phyloP scores from a whole-genome alignment of 2,797 vertebrate species.

The Chromis chromis region DNA sequence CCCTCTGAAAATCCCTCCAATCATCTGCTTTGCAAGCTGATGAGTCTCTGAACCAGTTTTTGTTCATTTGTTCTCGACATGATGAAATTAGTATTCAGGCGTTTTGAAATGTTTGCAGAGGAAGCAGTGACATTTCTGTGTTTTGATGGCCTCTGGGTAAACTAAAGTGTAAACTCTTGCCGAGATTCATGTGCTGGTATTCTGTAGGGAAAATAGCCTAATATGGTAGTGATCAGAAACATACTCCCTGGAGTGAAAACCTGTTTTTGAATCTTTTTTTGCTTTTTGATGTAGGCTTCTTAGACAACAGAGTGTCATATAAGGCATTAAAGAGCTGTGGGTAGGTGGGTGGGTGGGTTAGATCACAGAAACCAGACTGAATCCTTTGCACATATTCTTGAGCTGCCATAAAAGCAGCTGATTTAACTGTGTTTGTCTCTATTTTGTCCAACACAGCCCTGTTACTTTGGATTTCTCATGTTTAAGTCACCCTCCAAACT shows the following conservation, averaged over 20 bases:
- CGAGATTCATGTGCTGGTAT: conserved; percentile 18
- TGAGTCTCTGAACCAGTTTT: conserved; percentile 35
- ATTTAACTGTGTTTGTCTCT: background rate
- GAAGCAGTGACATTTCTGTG: conserved; percentile 11
- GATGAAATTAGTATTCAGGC: conserved; percentile 24
- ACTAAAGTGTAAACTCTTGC: conserved; percentile 11
- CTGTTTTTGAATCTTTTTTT: conserved; percentile 10
- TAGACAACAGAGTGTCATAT: conserved; percentile 21
- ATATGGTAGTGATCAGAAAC: conserved; percentile 40
- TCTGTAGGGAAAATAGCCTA: conserved; percentile 18
- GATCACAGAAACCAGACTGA: conserved; percentile 50
- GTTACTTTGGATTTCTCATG: conserved; percentile 12
- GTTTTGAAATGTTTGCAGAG: conserved; percentile 37
- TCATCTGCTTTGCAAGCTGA: conserved; percentile 45
- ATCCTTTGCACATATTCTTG: conserved; percentile 29
- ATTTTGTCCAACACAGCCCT: conserved; percentile 6
- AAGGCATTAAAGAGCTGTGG: conserved; percentile 28
- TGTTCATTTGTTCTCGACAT: conserved; percentile 29
- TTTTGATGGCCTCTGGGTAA: conserved; percentile 13
- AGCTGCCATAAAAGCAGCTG: conserved; percentile 24
- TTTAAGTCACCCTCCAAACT: conserved; percentile 27
- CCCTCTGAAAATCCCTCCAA: conserved; percentile 49
- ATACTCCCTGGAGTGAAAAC: conserved; percentile 16
- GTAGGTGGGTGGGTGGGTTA: conserved; percentile 19
- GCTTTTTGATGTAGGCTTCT: conserved; percentile 32